A percentile compares a stretch with the other conserved stretches of the same genome.
Conservation (phyloP, 2,797 vertebrate genomes). For the Catharus ustulatus region DNA sequence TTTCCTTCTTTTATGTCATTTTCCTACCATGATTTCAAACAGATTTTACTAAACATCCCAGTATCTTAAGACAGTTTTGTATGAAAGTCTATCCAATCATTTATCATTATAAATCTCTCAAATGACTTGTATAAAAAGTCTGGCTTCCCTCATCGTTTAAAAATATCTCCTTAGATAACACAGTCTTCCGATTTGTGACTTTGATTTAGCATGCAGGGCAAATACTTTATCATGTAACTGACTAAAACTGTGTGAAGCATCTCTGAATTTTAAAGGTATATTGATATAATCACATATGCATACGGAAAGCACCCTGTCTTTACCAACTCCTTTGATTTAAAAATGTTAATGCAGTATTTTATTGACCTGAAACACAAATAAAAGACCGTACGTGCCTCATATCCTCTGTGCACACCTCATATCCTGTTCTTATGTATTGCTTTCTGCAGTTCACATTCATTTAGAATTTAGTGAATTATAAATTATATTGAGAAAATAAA, state of each 20-base stretch:
- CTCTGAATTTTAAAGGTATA: background rate
- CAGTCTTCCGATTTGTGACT: background rate
- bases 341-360: background rate
- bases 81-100: background rate
- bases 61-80: background rate
- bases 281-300: background rate
- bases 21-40: background rate
- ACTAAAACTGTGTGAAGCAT: background rate
- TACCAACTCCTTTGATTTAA: background rate
- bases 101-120: background rate
- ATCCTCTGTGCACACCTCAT: background rate
- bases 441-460: background rate
- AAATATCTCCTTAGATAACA: background rate
- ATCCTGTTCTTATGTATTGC: background rate
- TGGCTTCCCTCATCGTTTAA: background rate
- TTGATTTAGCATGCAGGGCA: background rate
- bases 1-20: background rate
- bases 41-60: background rate
- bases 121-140: background rate
- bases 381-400: background rate
- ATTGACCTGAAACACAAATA: background rate
- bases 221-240: background rate
- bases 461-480: background rate
- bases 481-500: background rate
- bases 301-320: background rate